phyloP scores from a whole-genome alignment of 2,797 vertebrate genomes.

The Dipus sagitta region DNA sequence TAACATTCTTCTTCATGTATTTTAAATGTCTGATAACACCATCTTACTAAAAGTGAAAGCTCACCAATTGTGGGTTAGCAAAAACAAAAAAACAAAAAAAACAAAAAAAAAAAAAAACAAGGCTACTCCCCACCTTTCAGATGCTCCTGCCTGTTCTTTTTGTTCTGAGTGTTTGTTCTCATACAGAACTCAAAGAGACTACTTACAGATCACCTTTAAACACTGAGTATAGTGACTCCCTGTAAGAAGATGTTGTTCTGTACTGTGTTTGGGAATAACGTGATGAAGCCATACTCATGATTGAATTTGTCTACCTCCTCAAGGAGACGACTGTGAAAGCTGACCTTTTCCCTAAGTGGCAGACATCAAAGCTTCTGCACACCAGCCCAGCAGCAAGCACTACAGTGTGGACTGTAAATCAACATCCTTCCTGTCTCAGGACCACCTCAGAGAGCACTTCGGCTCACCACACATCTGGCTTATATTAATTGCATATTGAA shows the following conservation, averaged over 20 bases:
- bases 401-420: constrained; percentile 84
- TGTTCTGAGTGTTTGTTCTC: constrained; percentile 29
- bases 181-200: constrained; percentile 5
- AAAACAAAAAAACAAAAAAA: no score
- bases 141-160: background rate
- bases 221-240: background rate
- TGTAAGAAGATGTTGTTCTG: background rate
- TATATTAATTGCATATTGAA: constrained; percentile 80
- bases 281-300: constrained; percentile 49
- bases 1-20: background rate
- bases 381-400: constrained; percentile 61
- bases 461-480: constrained; percentile 79
- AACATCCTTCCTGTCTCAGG: constrained; percentile 82
- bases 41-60: background rate
- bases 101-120: no score
- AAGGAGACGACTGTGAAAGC: constrained; percentile 50
- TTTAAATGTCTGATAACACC: constrained; percentile 12
- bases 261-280: constrained; percentile 29
- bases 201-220: constrained; percentile 2
- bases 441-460: constrained; percentile 82
- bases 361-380: constrained; percentile 67
- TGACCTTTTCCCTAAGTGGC: constrained; percentile 69
- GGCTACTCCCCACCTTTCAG: background rate
- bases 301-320: constrained; percentile 30
- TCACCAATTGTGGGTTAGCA: background rate